Conservation (phyloP, 2,797 vertebrate genomes). For the Hypotaenidia philippensis region DNA sequence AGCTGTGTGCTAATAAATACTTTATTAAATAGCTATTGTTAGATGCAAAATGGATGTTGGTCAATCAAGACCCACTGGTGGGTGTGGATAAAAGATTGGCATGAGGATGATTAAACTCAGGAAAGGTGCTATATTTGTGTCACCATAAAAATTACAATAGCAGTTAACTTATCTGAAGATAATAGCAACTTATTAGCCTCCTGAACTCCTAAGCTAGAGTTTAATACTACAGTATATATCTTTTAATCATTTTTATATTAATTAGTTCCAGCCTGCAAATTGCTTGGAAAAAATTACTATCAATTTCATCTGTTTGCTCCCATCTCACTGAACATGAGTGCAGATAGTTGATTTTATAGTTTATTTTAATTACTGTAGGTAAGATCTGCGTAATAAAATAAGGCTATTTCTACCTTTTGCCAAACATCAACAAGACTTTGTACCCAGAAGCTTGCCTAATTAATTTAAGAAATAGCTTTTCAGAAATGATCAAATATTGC, state of each 20-base stretch:
- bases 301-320: not conserved
- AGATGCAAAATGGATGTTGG: not conserved
- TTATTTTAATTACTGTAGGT: slow-evolving; percentile 15
- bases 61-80: not conserved
- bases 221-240: not conserved
- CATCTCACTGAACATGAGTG: not conserved
- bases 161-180: not conserved
- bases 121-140: not conserved
- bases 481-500: not conserved
- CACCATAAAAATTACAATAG: not conserved
- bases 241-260: not conserved
- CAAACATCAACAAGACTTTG: not conserved
- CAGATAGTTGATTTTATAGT: slow-evolving; percentile 9
- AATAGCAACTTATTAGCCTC: not conserved
- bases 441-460: not conserved
- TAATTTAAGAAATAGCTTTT: slow-evolving; percentile 59
- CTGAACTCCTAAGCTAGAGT: not conserved
- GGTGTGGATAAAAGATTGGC: not conserved
- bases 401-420: not conserved
- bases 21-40: not conserved
- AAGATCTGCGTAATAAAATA: not conserved
- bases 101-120: not conserved
- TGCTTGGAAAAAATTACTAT: not conserved
- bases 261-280: not conserved
- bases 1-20: not conserved